phyloP scores from a whole-genome alignment of 2,113 vertebrate genomes.

The Mastomys coucha region DNA sequence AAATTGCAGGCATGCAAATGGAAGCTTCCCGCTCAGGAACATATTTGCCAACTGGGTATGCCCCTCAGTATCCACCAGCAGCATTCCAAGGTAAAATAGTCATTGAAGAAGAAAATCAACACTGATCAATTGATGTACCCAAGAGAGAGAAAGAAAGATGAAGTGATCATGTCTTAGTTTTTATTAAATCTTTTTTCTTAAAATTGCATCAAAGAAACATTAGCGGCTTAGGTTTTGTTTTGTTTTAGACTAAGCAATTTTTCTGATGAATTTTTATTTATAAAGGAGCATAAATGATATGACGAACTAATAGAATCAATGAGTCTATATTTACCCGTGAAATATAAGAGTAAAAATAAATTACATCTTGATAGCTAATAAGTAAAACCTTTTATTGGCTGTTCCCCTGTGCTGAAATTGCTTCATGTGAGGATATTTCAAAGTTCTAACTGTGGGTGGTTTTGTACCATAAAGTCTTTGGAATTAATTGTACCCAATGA shows the following conservation, averaged over 20 bases:
- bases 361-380: neutral
- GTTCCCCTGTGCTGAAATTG: neutral
- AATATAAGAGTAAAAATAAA: neutral
- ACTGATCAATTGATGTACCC: neutral
- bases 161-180: neutral
- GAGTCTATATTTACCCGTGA: neutral
- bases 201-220: neutral
- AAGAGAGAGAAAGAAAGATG: neutral
- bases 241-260: neutral
- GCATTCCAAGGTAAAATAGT: conserved; percentile 72
- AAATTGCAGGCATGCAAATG: conserved; percentile 22
- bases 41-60: conserved; percentile 46
- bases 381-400: conserved; percentile 30
- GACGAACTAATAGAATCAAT: neutral
- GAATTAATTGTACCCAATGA: neutral
- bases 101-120: neutral
- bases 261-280: conserved; percentile 9
- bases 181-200: neutral
- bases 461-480: neutral
- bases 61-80: conserved; percentile 53
- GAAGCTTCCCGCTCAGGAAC: neutral
- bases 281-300: neutral
- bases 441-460: neutral
- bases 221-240: neutral
- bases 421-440: neutral